These are phyloP conservation scores for Patella caerulea DNA, from an alignment of 2,888 invertebrate genomes.

Conservation along the genomic window DNA sequence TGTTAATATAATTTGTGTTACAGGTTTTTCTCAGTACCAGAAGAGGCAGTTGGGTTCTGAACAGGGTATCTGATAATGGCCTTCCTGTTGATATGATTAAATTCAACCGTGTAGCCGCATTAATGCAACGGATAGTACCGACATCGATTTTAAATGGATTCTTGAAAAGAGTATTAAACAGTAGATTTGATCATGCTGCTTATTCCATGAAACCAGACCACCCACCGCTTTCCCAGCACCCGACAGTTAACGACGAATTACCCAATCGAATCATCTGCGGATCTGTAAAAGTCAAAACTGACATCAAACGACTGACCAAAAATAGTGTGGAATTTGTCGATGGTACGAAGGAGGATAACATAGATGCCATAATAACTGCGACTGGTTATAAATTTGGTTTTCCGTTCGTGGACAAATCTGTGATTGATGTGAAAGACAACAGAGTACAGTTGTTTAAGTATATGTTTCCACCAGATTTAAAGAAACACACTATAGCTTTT, in stretches of 20 bases:
- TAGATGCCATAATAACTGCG: conserved; percentile 68
- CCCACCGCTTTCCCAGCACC: conserved; percentile 50
- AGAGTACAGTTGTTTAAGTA: conserved; percentile 70
- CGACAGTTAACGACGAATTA: conserved; percentile 71
- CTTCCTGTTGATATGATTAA: conserved; percentile 57
- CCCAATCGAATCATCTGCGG: conserved; percentile 70
- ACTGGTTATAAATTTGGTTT: conserved; percentile 72
- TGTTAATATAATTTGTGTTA: background rate
- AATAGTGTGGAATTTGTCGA: conserved; percentile 64
- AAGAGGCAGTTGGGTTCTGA: conserved; percentile 71
- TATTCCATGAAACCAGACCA: conserved; percentile 71
- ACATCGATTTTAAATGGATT: conserved; percentile 17
- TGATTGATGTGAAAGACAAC: conserved; percentile 58
- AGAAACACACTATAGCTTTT: conserved; percentile 69
- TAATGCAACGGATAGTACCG: conserved; percentile 33
- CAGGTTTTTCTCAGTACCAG: conserved; percentile 72
- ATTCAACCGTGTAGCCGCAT: conserved; percentile 30
- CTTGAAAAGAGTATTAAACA: conserved; percentile 49
- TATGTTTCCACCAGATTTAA: conserved; percentile 69
- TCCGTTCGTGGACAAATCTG: conserved; percentile 68
- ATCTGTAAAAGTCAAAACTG: conserved; percentile 64
- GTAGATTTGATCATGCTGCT: conserved; percentile 67
- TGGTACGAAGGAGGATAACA: conserved; percentile 60
- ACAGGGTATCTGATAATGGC: conserved; percentile 62
- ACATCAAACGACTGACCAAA: conserved; percentile 57